phyloP scores from a whole-genome alignment of 2,797 vertebrate genomes.

The Scleropages formosus region DNA sequence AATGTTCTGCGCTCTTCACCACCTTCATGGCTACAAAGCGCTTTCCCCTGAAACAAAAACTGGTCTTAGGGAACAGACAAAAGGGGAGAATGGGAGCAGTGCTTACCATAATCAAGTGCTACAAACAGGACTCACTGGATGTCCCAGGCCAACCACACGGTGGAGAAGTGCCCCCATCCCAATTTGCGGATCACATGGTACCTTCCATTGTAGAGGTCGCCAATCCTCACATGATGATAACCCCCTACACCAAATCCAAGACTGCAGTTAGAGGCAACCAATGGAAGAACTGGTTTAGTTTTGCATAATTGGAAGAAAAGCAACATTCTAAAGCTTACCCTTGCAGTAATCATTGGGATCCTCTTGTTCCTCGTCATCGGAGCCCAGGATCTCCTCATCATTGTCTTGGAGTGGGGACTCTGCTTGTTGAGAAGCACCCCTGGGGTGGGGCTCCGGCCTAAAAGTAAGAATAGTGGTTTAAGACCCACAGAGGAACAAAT shows the following conservation, averaged over 20 bases:
- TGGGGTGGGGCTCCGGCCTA: constrained; percentile 85
- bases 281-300: too few relatives aligned
- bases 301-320: background rate
- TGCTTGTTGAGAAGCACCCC: constrained; percentile 74
- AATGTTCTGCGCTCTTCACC: constrained; percentile 98
- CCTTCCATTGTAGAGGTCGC: constrained; percentile 87
- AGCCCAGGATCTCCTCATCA: constrained; percentile 91
- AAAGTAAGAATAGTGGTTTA: background rate
- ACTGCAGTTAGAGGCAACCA: background rate
- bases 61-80: background rate
- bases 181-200: constrained; percentile 97
- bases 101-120: background rate
- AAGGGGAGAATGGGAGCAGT: background rate
- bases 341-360: constrained; percentile 97
- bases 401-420: constrained; percentile 80
- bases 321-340: constrained; percentile 60
- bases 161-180: constrained; percentile 98
- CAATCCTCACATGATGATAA: constrained; percentile 95
- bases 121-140: constrained; percentile 80
- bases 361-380: constrained; percentile 96
- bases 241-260: constrained; percentile 68
- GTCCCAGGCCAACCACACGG: constrained; percentile 97
- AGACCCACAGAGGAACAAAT: background rate
- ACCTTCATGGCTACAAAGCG: constrained; percentile 98
- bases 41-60: constrained; percentile 73